Percentiles rank a stretch among this genome's conserved stretches.
These are phyloP conservation scores for Cyprinella venusta DNA, from an alignment of 2,797 vertebrate genomes.

Conservation along the genomic window DNA sequence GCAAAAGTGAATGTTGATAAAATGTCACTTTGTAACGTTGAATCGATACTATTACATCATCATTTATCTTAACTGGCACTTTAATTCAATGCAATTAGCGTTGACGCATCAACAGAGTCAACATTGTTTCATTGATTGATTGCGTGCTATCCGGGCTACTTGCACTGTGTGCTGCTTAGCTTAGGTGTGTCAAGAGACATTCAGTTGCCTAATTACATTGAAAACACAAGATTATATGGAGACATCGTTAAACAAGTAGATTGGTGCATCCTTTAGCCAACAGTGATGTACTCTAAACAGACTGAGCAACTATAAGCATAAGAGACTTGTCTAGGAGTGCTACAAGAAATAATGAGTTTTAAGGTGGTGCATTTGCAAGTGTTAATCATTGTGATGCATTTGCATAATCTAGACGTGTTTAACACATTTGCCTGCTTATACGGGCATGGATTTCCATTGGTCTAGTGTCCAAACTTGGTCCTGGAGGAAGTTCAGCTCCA, in stretches of 20 bases:
- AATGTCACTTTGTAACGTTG: too few relatives aligned
- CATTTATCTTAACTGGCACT: too few relatives aligned
- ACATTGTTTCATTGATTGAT: too few relatives aligned
- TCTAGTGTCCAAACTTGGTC: neutral
- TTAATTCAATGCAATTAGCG: too few relatives aligned
- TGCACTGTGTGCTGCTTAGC: conserved; percentile 63
- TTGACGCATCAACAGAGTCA: too few relatives aligned
- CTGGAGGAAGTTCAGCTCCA: too few relatives aligned
- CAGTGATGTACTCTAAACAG: neutral
- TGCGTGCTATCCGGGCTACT: conserved; percentile 21
- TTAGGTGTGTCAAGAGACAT: conserved; percentile 62
- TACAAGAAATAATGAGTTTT: neutral
- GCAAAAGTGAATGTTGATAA: too few relatives aligned
- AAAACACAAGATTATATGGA: neutral
- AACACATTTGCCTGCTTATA: neutral
- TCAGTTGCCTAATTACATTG: conserved; percentile 23
- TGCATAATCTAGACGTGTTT: neutral
- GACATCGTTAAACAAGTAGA: conserved; percentile 23
- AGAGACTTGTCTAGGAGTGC: neutral
- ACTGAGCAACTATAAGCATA: neutral
- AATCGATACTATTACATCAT: too few relatives aligned
- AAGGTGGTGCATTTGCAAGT: neutral
- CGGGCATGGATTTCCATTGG: neutral
- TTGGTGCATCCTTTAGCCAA: conserved; percentile 14
- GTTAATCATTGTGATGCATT: neutral